Conservation (phyloP, 2,113 vertebrate species). For the Epinephelus moara region DNA sequence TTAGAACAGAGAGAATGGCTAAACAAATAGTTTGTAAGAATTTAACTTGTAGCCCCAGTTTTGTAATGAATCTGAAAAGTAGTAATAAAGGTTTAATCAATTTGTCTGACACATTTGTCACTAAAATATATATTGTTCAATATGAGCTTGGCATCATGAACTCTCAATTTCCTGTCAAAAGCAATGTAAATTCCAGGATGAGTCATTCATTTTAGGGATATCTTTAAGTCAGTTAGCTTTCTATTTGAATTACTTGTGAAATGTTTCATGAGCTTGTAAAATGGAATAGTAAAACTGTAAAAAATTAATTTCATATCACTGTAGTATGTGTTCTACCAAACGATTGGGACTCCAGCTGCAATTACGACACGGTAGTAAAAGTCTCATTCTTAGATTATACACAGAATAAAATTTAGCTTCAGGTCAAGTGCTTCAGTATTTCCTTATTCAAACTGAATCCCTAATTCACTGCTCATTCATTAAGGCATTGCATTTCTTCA, state of each 20-base stretch:
- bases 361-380: slow-evolving; percentile 28
- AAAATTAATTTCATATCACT: slow-evolving; percentile 6
- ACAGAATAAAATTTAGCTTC: slow-evolving; percentile 18
- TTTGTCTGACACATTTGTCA: slow-evolving; percentile 20
- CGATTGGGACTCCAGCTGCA: slow-evolving; percentile 28
- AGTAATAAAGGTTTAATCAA: slow-evolving; percentile 37
- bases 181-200: not conserved
- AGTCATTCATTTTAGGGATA: not conserved
- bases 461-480: slow-evolving; percentile 43
- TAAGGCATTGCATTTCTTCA: not conserved
- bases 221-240: slow-evolving; percentile 5
- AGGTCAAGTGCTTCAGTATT: slow-evolving; percentile 38
- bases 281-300: slow-evolving; percentile 29
- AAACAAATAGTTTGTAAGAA: slow-evolving; percentile 36
- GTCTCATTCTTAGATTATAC: slow-evolving; percentile 3
- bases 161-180: slow-evolving; percentile 23
- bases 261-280: slow-evolving; percentile 43
- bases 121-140: slow-evolving; percentile 19
- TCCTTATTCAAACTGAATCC: slow-evolving; percentile 27
- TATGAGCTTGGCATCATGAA: slow-evolving; percentile 1
- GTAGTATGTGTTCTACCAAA: slow-evolving; percentile 8
- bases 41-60: slow-evolving; percentile 15
- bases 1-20: slow-evolving; percentile 4
- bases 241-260: slow-evolving; percentile 18
- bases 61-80: slow-evolving; percentile 19